Conservation (phyloP, 2,888 invertebrate species). For the Gari tellinella region DNA sequence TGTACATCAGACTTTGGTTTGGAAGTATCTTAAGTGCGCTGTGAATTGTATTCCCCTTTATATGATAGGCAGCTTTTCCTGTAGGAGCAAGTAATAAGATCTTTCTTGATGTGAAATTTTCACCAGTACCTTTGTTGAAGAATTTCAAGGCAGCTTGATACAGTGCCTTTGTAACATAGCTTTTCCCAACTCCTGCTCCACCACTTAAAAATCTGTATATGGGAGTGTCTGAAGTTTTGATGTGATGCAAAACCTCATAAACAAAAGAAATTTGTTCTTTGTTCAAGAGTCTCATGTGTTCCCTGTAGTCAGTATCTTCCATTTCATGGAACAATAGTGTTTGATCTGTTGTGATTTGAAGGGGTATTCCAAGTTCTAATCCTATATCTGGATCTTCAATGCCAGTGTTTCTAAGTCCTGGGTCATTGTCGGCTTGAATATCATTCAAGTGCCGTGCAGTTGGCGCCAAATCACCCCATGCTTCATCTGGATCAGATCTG, state of each 20-base stretch:
- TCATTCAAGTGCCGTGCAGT: constrained; percentile 35
- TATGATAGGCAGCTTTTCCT: constrained; percentile 40
- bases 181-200: constrained; percentile 45
- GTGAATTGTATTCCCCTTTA: constrained; percentile 41
- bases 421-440: too few relatives aligned
- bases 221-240: constrained; percentile 40
- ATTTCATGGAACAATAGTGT: too few relatives aligned
- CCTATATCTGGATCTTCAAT: constrained; percentile 40
- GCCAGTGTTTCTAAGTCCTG: too few relatives aligned
- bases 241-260: constrained; percentile 42
- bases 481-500: constrained; percentile 28
- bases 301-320: constrained; percentile 68
- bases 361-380: constrained; percentile 22
- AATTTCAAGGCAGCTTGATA: constrained; percentile 25
- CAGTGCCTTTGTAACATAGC: constrained; percentile 29
- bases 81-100: constrained; percentile 41
- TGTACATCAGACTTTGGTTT: constrained; percentile 16
- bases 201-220: constrained; percentile 48
- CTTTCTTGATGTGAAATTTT: constrained; percentile 3
- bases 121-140: constrained; percentile 2
- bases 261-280: constrained; percentile 53
- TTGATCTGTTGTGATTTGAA: too few relatives aligned
- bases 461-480: constrained; percentile 38
- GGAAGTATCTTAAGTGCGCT: constrained; percentile 31
- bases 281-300: constrained; percentile 56